Evolutionary conservation across 2,888 invertebrate species (phyloP).

Genomic region (Mimumesa dahlbomi): DNA sequence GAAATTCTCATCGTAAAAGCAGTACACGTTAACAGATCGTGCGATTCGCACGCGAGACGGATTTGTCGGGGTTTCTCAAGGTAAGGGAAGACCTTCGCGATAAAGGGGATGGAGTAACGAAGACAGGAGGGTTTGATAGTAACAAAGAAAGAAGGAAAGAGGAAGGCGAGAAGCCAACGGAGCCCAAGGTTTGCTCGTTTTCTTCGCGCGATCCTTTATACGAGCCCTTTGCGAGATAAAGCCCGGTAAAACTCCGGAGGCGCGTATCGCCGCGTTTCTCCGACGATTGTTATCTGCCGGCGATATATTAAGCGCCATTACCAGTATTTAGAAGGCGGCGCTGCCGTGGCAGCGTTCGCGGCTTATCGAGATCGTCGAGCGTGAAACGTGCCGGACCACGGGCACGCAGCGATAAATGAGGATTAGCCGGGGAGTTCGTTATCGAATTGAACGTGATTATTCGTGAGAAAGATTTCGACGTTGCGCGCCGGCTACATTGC

Average conservation of each 20-base stretch:
- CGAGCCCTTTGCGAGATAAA: slow-evolving; percentile 48
- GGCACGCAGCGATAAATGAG: slow-evolving; percentile 52
- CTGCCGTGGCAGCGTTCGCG: slow-evolving; percentile 56
- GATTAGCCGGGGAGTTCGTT: slow-evolving; percentile 53
- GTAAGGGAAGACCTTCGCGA: slow-evolving; percentile 31
- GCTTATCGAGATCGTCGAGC: slow-evolving; percentile 71
- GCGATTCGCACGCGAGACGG: slow-evolving; percentile 60
- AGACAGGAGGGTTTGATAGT: background rate
- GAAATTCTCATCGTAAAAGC: slow-evolving; percentile 29
- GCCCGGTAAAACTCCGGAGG: slow-evolving; percentile 65
- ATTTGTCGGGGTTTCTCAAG: no score
- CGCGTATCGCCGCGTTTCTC: slow-evolving; percentile 69
- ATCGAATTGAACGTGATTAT: slow-evolving; percentile 46
- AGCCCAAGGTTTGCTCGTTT: slow-evolving; percentile 31
- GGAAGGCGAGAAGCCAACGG: background rate
- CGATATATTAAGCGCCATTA: slow-evolving; percentile 78
- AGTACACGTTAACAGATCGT: slow-evolving; percentile 37
- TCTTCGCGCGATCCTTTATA: slow-evolving; percentile 54
- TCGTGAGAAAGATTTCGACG: slow-evolving; percentile 21
- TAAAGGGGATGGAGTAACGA: slow-evolving; percentile 22
- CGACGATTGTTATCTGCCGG: slow-evolving; percentile 75
- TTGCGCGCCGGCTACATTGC: slow-evolving; percentile 2
- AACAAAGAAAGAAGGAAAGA: slow-evolving; percentile 2
- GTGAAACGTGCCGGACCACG: slow-evolving; percentile 53
- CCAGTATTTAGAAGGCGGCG: slow-evolving; percentile 76